Conservation (phyloP, 2,797 vertebrate genomes). For the Phaenicophaeus curvirostris region DNA sequence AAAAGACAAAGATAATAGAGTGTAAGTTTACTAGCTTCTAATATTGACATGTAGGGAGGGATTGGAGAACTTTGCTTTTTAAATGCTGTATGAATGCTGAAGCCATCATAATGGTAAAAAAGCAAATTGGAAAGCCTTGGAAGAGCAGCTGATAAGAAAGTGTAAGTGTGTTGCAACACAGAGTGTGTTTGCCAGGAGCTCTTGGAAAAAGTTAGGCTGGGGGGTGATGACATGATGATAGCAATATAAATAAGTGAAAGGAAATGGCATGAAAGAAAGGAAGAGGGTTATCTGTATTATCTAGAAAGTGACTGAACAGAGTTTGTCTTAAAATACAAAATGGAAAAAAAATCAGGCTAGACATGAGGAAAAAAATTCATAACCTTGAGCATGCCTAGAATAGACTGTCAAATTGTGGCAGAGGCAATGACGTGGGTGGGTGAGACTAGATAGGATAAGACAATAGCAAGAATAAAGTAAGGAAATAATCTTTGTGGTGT, state of each 20-base stretch:
- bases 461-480: conserved; percentile 36
- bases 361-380: conserved; percentile 30
- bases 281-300: conserved; percentile 63
- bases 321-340: conserved; percentile 63
- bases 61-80: not conserved
- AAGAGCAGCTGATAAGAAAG: not conserved
- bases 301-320: conserved; percentile 44
- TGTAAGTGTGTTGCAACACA: not conserved
- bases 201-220: conserved; percentile 18
- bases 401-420: not conserved
- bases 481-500: conserved; percentile 26
- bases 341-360: conserved; percentile 56
- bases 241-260: conserved; percentile 60
- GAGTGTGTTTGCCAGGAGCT: not conserved
- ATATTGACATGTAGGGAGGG: not conserved
- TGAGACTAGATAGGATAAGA: conserved; percentile 60
- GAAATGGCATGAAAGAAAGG: conserved; percentile 68
- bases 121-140: not conserved
- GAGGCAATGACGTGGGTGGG: conserved; percentile 42
- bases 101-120: not conserved
- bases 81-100: not conserved
- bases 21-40: not conserved
- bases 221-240: conserved; percentile 39
- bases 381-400: conserved; percentile 36
- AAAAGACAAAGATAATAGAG: not conserved